These are phyloP conservation scores for Ochlodes sylvanus DNA, from an alignment of 2,888 invertebrate species.

Conservation along the genomic window DNA sequence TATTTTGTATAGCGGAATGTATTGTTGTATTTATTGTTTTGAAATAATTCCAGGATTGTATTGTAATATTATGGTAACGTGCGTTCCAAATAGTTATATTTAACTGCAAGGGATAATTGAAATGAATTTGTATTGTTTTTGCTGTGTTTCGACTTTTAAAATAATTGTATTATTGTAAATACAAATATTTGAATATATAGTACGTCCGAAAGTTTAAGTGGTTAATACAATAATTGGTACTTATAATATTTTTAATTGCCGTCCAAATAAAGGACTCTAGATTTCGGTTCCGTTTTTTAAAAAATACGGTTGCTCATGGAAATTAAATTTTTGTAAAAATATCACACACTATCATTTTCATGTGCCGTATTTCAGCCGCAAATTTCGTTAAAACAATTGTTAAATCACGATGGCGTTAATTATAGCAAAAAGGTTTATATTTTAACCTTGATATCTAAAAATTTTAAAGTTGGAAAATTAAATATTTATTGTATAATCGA, in stretches of 20 bases:
- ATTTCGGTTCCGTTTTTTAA: neutral
- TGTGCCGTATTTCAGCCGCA: too few relatives aligned
- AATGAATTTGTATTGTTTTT: neutral
- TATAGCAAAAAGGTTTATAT: too few relatives aligned
- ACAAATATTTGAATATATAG: neutral
- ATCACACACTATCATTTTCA: too few relatives aligned
- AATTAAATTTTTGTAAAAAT: too few relatives aligned
- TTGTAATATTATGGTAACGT: neutral
- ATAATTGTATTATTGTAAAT: neutral
- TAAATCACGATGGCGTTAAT: too few relatives aligned
- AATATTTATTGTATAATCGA: too few relatives aligned
- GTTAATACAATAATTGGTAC: too few relatives aligned
- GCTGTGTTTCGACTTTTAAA: neutral
- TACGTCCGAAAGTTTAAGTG: too few relatives aligned
- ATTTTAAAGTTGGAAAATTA: too few relatives aligned
- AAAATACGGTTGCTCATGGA: neutral
- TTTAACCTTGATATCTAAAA: too few relatives aligned
- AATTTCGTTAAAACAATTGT: too few relatives aligned
- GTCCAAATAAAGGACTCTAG: slow-evolving; percentile 4
- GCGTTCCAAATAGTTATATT: neutral
- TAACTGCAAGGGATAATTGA: neutral
- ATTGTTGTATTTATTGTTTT: slow-evolving; percentile 18
- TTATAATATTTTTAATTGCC: slow-evolving; percentile 18
- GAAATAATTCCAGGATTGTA: slow-evolving; percentile 3
- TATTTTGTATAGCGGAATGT: slow-evolving; percentile 25